Evolutionary conservation across 2,888 invertebrate species (phyloP), one percentile per base, ranked within the genome.

Genomic region (Lutraria lutraria): DNA sequence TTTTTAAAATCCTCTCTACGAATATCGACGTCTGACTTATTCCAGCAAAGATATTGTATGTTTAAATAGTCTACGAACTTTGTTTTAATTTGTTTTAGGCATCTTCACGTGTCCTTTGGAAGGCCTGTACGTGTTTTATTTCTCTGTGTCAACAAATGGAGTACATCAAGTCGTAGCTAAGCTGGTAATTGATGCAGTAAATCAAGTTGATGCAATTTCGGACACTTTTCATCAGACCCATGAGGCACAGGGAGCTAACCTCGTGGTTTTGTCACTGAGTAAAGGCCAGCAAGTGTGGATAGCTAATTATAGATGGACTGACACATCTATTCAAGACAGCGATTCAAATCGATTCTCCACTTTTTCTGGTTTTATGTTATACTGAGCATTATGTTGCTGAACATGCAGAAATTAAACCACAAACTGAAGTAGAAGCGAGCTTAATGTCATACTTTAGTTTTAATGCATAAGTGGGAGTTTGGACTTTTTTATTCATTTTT

Each of bases 241-340:
- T 15, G 88, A 88, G 54, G 88, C 83, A 31, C 88, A 88, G 29
- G 88, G 88, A 12, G 82, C 85, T 10, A 85, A 88, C 60, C 76
- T 85, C 10, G 85, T 79, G 25, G 60, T 88, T 0, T 19, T 88
- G 6, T 76, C 85, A 19, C 29, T 88, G 13, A 21, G n/a, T 52
- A 54, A 56, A 34, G 88, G 88, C 43, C 82, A 85, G 21, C 54
- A n/a, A 53, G 88, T 88, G 8, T 85, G 72, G 52, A 34, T 85
- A 52, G 76, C 81, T 54, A 88, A 81, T n/a, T 84, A 88, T 29
- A 82, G 85, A 52, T 85, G 85, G 81, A 10, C 82, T 0, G 88
- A 85, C 53, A 82, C 85, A 29, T 72, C 53, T 19, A 60, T 88
- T 16, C 82, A 83, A 21, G 76, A 82, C 6, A 52, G 82, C n/a